Evolutionary conservation across 1,140 invertebrate genomes (phyloP), one percentile per base, ranked within the genome.

Genomic region (Penaeus chinensis): DNA sequence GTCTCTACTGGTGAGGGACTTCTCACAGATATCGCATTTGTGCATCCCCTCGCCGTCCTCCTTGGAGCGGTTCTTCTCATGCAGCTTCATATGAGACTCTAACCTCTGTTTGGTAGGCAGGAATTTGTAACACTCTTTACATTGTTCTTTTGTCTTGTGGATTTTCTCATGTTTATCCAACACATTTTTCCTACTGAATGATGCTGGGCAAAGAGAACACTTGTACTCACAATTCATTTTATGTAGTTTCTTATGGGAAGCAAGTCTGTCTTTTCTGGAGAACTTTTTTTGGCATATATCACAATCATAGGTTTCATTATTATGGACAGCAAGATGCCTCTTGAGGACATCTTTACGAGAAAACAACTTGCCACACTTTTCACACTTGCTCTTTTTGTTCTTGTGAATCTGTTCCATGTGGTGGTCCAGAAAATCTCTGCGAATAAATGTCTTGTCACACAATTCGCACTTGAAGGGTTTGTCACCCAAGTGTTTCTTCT

Each of bases 371-470:
- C 89, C 89, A 83, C 89, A 90, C 27, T 88, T 74, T 71, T 88
- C 84, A 85, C 89, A 90, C 60, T 88, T 90, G 16, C 79, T 77
- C 62, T 88, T 90, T 42, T 88, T 90, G 78, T 88, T 90, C 69
- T 90, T 85, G 78, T 90, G 89, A 8, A 90, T 74, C 16, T 85
- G 79, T 32, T 90, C 89, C 82, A 90, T 90, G 61, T 90, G 89
- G 2, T 80, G 85, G 37, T 90, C 86, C 74, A 90, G 63, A 47
- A 84, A 85, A 63, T 90, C 89, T 65, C 83, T 77, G 37, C 89
- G 66, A 27, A 88, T 37, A 82, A 90, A 90, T 0, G 85, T 82
- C 71, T 85, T 90, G n/a, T 88, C 87, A 78, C 89, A 90, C 47
- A 88, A 32, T 37, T 90, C 86, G 54, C 89, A 90, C 66, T 83